Base-by-base conservation (phyloP, 1,140 invertebrate species). In the Tetramorium simillimum region DNA sequence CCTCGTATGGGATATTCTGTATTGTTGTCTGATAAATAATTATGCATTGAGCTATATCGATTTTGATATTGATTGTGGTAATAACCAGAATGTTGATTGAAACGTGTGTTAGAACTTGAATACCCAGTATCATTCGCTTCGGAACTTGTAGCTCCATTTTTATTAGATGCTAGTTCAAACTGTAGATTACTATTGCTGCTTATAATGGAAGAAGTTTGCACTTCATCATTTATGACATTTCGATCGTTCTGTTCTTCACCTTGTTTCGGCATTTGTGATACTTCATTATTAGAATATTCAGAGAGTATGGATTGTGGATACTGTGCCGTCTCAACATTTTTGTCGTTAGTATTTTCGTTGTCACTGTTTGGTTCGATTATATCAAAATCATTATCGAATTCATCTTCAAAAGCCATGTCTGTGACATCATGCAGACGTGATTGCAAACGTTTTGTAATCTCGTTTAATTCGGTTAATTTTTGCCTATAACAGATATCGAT, bases 381-480 rank as follows among this genome's bases (percentile, higher is more conserved):
- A 37, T 96, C 96, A 87, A 96, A 96, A 80, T 96, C 95, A 78
- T 95, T 95, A 51, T 96, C 95, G 78, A 95, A 94, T 70, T 95
- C 94, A 81, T 95, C 95, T 21, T 96, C 95, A 81, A 96, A 95
- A 76, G 96, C 95, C 2, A 95, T 95, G 14, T 94, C 95, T 5
- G 96, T 96, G 0, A 97, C 96, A 87, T 96, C 95, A 33, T 95
- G 95, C 28, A 97, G 91, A 80, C 96, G 95, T 10, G 95, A 95
- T 58, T 95, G 93, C 40, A 97, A 88, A 72, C 96, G 93, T 92
- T 96, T 95, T 12, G 96, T 96, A 53, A 97, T 97, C 93, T 96
- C 96, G 88, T 97, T 96, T 21, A 97, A 82, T 92, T 97, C 96
- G 0, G 95, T 96, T 53, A 96, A 95, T 94, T 97, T 97, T 87